Evolutionary conservation across 2,888 invertebrate species (phyloP), one percentile per base, ranked within the genome.

Genomic region (Athalia rosae): DNA sequence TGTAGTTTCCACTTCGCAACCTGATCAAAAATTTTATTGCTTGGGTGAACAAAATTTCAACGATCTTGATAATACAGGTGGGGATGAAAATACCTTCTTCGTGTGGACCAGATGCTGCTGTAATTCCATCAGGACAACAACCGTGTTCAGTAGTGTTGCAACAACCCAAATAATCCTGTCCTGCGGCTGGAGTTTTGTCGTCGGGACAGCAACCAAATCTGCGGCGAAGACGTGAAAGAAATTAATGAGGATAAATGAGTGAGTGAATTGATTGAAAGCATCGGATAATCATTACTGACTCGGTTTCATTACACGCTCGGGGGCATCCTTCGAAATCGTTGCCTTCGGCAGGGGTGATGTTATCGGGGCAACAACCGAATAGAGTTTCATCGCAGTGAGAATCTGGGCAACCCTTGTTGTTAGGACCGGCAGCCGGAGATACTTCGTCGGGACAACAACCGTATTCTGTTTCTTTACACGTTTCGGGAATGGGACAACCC

Each of bases 311-410:
- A 87, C 94, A 94, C 61, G 87, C 91, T 82, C 91, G 91, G 76
- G 95, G 95, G 87, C 99, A 99, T 11, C 97, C 98, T 87, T 96
- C 95, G 81, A 93, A 92, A 81, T 96, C 93, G 83, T 96, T 95
- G 67, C 98, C 97, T 87, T 94, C 92, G 0, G 98, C 95, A 7
- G 94, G 91, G 0, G 95, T 95, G 82, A 92, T 92, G 64, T 94
- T 94, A 89, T 97, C 97, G 8, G 93, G 93, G 85, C 98, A 98
- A 87, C 98, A 98, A 3, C 98, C 98, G 85, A 95, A 98, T 6
- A 97, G 91, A 0, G 95, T 95, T 84, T 95, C 94, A 0, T 92
- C 92, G 86, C 97, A 97, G 8, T 93, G 92, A 0, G 93, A 91
- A 58, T 92, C 89, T 0, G 96, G 96, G 87, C 98, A 99, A 3